Evolutionary conservation across 2,888 invertebrate genomes (phyloP).

Genomic region (Andrena fulva): DNA sequence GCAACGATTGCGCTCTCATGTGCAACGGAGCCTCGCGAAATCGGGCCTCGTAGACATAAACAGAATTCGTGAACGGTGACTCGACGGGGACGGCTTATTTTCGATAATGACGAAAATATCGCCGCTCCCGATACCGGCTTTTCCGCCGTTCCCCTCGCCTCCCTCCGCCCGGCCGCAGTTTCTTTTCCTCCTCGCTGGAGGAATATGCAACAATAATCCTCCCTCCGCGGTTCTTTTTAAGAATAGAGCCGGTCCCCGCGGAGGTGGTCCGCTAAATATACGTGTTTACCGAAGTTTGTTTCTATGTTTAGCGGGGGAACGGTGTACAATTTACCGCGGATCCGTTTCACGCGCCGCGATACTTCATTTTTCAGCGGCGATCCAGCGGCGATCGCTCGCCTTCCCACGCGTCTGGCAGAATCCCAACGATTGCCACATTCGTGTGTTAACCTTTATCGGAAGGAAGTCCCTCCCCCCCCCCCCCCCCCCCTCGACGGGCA

Average conservation of each 20-base stretch:
- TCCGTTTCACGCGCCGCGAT: constrained; percentile 48
- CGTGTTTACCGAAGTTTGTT: constrained; percentile 47
- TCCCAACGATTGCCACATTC: constrained; percentile 65
- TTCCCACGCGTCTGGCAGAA: constrained; percentile 60
- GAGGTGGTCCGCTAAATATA: constrained; percentile 11
- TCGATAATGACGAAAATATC: constrained; percentile 63
- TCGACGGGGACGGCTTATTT: constrained; percentile 50
- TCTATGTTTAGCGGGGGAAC: constrained; percentile 39
- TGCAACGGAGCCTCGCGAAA: constrained; percentile 32
- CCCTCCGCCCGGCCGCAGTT: background rate
- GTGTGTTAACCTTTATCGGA: constrained; percentile 69
- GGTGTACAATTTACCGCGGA: constrained; percentile 27
- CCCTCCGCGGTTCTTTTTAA: constrained; percentile 6
- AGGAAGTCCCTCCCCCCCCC: constrained; percentile 33
- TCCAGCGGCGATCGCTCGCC: constrained; percentile 29
- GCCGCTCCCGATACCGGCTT: constrained; percentile 19
- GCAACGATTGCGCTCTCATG: constrained; percentile 40
- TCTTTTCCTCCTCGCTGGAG: background rate
- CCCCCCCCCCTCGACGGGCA: background rate
- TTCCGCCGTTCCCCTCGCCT: background rate
- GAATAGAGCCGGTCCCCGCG: constrained; percentile 19
- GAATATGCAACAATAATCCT: constrained; percentile 14
- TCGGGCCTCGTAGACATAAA: constrained; percentile 53
- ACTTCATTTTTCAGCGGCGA: constrained; percentile 48
- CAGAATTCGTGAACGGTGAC: constrained; percentile 56